Evolutionary conservation across 2,797 vertebrate species (phyloP).

Genomic region (Orientallactaga sibirica): DNA sequence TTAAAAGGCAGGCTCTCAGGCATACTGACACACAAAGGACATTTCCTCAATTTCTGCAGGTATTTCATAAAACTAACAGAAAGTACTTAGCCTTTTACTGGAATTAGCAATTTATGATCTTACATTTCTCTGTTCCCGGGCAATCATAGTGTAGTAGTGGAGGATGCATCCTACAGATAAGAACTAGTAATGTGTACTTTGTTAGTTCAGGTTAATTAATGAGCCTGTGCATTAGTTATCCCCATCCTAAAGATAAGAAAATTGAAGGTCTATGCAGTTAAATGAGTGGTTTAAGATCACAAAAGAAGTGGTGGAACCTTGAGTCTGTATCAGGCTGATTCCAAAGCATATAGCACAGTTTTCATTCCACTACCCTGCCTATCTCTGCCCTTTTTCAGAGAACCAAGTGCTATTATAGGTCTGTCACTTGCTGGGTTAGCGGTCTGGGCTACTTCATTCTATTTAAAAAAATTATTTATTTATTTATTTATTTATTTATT

Average conservation of each 20-base stretch:
- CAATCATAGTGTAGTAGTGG: neutral
- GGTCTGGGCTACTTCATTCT: neutral
- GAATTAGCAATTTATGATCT: neutral
- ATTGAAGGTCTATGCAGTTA: constrained; percentile 22
- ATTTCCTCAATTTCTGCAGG: neutral
- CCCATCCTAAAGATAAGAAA: neutral
- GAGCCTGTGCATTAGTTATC: constrained; percentile 28
- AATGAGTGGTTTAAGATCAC: neutral
- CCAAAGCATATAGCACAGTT: neutral
- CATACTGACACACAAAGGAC: constrained; percentile 14
- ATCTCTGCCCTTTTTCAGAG: neutral
- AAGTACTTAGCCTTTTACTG: neutral
- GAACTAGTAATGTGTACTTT: neutral
- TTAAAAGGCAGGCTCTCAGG: neutral
- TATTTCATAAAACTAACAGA: neutral
- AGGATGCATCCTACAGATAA: neutral
- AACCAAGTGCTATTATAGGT: neutral
- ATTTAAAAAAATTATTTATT: too few relatives aligned
- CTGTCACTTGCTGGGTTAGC: neutral
- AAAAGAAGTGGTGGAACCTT: neutral
- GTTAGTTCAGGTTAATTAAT: neutral
- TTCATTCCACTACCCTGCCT: neutral
- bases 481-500: too few relatives aligned
- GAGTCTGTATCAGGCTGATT: neutral
- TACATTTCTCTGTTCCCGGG: neutral